Evolutionary conservation across 2,113 vertebrate genomes (phyloP).

Genomic region (Bufo bufo): DNA sequence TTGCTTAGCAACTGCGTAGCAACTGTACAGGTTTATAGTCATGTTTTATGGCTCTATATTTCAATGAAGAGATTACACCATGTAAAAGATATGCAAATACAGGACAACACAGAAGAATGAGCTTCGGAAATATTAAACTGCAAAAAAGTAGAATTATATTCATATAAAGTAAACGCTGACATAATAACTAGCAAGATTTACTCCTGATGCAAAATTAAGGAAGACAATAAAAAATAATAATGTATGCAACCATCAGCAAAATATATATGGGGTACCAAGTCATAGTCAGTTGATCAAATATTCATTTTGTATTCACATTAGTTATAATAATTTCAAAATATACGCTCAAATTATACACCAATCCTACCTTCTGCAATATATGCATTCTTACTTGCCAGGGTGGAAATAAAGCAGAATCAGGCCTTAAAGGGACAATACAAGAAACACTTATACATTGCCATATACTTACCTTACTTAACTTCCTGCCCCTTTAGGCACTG

Average conservation of each 20-base stretch:
- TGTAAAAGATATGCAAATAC: conserved; percentile 49
- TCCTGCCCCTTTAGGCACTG: neutral
- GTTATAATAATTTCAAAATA: conserved; percentile 17
- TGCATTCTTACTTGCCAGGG: neutral
- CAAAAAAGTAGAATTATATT: conserved; percentile 47
- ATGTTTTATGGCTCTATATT: conserved; percentile 48
- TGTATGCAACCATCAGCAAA: conserved; percentile 14
- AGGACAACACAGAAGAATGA: conserved; percentile 15
- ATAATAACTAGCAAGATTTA: conserved; percentile 47
- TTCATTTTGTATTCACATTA: conserved; percentile 6
- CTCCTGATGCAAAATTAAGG: conserved; percentile 19
- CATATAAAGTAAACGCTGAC: conserved; percentile 39
- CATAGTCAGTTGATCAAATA: conserved; percentile 21
- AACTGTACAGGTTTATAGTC: conserved; percentile 46
- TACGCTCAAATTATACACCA: neutral
- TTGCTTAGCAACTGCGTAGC: conserved; percentile 51
- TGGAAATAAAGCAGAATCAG: neutral
- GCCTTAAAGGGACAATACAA: neutral
- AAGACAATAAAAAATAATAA: conserved; percentile 38
- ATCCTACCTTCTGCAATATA: neutral
- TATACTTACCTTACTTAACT: neutral
- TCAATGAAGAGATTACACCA: conserved; percentile 38
- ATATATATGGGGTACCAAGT: neutral
- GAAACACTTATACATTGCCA: neutral
- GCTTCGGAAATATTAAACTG: conserved; percentile 27